Conservation (phyloP, 2,113 vertebrate species). For the Heloderma charlesbogerti region DNA sequence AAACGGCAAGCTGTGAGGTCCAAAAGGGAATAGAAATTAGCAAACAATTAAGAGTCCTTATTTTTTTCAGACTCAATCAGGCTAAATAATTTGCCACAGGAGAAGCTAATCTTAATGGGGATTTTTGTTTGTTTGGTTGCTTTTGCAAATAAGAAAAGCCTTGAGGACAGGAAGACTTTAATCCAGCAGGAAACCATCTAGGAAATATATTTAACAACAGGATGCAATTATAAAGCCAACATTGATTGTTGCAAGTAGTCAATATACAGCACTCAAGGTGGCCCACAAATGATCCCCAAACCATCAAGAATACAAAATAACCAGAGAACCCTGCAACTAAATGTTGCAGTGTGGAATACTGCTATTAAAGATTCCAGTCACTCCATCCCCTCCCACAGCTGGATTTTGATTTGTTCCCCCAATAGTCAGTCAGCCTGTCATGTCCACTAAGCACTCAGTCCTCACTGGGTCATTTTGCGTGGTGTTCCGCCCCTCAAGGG, state of each 20-base stretch:
- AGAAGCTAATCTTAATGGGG: conserved; percentile 52
- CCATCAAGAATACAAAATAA: background rate
- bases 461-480: no score
- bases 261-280: background rate
- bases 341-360: background rate
- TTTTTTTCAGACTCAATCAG: conserved; percentile 3
- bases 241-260: conserved; percentile 38
- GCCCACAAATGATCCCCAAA: background rate
- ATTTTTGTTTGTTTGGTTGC: conserved; percentile 37
- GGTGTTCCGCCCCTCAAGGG: no score
- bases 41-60: background rate
- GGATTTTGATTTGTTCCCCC: no score
- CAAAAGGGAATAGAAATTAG: conserved; percentile 30
- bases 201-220: conserved; percentile 8
- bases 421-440: no score
- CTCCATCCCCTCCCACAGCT: background rate
- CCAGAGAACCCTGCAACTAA: background rate
- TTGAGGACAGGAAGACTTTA: conserved; percentile 37
- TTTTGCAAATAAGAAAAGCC: conserved; percentile 38
- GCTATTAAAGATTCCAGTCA: no score
- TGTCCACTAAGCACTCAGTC: no score
- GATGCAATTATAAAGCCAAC: conserved; percentile 55
- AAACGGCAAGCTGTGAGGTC: conserved; percentile 1
- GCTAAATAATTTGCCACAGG: conserved; percentile 38
- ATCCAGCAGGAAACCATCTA: background rate